Evolutionary conservation across 2,888 invertebrate genomes (phyloP), one percentile per base, ranked within the genome.

Genomic region (Perizoma flavofasciatum): DNA sequence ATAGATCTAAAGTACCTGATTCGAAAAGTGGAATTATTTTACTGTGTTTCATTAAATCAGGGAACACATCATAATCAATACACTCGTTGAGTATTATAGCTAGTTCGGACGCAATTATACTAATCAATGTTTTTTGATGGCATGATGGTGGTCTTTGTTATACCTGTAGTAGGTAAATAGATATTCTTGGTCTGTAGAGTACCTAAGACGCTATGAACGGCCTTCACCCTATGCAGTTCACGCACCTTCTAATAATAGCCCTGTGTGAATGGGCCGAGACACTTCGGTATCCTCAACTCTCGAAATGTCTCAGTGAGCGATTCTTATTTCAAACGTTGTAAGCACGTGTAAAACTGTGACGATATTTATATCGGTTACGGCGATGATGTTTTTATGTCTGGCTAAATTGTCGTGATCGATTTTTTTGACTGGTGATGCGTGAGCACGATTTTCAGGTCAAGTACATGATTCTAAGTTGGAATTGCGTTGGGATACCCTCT

Each of bases 181-280:
- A 22, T 1, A 22, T 22, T 22, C 22, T 22, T 22, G 22, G 22
- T 22, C 22, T 22, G 22, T 22, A 22, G 22, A 22, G 22, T 22
- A 22, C 22, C 22, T 22, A 22, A 22, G 40, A 50, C 34, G 40
- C 40, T 40, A 50, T 50, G 39, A 59, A 61, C 75, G 83, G 72
- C 84, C 85, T 83, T 83, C 82, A 77, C 74, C 73, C 77, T 74
- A 71, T 75, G 71, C 67, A 81, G 77, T 82, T 83, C 80, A 79
- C 77, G 74, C 77, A 81, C 77, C 80, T 82, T 73, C 77, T 82
- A 81, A 81, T 80, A 81, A 79, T 82, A 83, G 78, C 74, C 71
- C 67, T 70, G 60, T 75, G 73, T 73, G 72, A 75, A 74, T 73
- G 74, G 70, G 67, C 67, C 60, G 59, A 50, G 66, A 64, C 59